These are phyloP conservation scores for Agapornis canus DNA, from an alignment of 2,797 vertebrate genomes.

Conservation along the genomic window DNA sequence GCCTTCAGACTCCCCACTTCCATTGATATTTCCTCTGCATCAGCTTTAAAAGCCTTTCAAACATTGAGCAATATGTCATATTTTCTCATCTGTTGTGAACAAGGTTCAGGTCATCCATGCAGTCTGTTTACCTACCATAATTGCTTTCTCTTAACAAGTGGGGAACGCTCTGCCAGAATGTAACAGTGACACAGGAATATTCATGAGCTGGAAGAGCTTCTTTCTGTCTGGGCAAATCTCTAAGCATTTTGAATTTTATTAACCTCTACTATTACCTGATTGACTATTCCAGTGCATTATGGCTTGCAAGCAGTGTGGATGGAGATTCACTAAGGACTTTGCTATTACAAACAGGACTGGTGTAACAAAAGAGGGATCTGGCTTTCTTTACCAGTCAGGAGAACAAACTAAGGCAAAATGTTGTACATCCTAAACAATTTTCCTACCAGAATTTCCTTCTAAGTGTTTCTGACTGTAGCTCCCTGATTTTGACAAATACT, in stretches of 20 bases:
- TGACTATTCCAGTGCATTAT: not conserved
- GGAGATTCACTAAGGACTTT: not conserved
- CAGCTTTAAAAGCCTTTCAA: not conserved
- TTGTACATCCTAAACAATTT: not conserved
- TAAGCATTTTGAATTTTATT: not conserved
- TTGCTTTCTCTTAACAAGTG: not conserved
- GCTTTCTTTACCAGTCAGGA: not conserved
- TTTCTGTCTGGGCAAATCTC: not conserved
- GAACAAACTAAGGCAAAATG: not conserved
- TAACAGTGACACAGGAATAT: not conserved
- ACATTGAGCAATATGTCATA: not conserved
- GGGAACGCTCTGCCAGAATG: not conserved
- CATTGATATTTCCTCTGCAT: not conserved
- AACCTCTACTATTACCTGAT: not conserved
- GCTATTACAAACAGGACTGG: not conserved
- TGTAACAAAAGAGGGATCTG: not conserved
- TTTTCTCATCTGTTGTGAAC: not conserved
- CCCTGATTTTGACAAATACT: not conserved
- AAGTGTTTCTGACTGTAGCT: not conserved
- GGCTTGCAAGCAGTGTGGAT: not conserved
- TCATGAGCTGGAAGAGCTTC: not conserved
- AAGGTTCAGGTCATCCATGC: not conserved
- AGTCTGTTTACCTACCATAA: not conserved
- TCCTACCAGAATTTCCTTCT: not conserved
- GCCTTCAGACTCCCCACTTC: not conserved